Base-by-base conservation (phyloP, 2,888 invertebrate species). In the Cosmopolites sordidus region DNA sequence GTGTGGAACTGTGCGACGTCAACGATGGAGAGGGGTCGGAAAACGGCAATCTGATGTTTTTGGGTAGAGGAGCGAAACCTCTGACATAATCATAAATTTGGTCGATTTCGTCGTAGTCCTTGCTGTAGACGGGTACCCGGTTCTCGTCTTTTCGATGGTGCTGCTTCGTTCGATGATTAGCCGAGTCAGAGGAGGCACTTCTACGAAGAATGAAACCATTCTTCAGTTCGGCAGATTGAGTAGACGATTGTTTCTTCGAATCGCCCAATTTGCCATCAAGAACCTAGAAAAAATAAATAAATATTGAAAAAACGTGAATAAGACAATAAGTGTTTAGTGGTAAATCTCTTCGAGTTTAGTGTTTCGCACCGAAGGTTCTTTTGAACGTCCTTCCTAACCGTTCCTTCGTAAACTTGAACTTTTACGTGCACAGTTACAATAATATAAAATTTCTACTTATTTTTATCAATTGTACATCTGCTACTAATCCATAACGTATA, bases 71-170 rank as follows among this genome's bases (percentile, higher is more conserved):
- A 45, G 93, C 93, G 63, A 95, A 88, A 1, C 95, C 94, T 58
- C 95, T 80, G 0, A 96, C 93, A 72, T 95, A 96, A 71, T 94
- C 93, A 71, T 96, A 96, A 61, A 96, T 92, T 75, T 95, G 92
- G 78, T 96, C 95, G 63, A 96, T 93, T 75, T 96, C 94, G 64
- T 94, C 92, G 74, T 95, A 93, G 67, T 93, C 92, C 70, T 91
- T 90, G 22, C 85, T 80, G 58, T 75, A 76, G 14, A 76, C 70
- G 1, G 77, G 76, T 44, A 81, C 79, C 59, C 81, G 79, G 63
- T 80, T 83, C 66, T 83, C 84, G 64, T 84, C 87, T 68, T 52
- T 76, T 68, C 68, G 54, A 64, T 73, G 69, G 63, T 73, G 69
- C 71, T 76, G 69, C 79, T 82, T 66, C 58, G 73, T 62, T 66